Evolutionary conservation across 1,140 invertebrate species (phyloP), one percentile per base, ranked within the genome.

Genomic region (Tetragnatha versicolor): DNA sequence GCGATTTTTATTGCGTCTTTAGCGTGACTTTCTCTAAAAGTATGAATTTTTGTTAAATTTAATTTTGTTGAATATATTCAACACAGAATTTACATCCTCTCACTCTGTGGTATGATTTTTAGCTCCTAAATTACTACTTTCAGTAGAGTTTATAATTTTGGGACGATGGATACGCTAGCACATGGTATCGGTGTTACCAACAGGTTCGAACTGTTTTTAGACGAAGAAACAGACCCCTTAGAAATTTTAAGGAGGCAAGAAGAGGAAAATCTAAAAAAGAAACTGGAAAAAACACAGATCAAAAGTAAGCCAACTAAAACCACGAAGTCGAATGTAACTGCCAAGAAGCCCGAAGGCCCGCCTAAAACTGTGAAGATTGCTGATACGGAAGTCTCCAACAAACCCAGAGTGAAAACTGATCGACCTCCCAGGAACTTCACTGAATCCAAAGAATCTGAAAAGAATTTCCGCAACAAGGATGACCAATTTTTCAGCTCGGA

Each of bases 131-230:
- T n/a, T n/a, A n/a, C n/a, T n/a, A n/a, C n/a, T n/a, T n/a, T n/a
- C n/a, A n/a, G n/a, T n/a, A n/a, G n/a, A n/a, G n/a, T n/a, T n/a
- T n/a, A n/a, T n/a, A n/a, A n/a, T n/a, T n/a, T n/a, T n/a, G n/a
- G n/a, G n/a, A n/a, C n/a, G n/a, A n/a, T n/a, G n/a, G n/a, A n/a
- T n/a, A n/a, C n/a, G n/a, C n/a, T 77, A 65, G 20, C 73, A 55
- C 73, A 77, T 66, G 73, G 73, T 29, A 93, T 96, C 86, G 93
- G 93, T 82, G 91, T 95, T 81, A 91, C 90, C 83, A 97, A 97
- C 89, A 93, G 95, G 88, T 97, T 94, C 88, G 92, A 91, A 86
- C 90, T 96, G 86, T 95, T 95, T 86, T 90, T 95, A 85, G 89
- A 91, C 85, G 92, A 93, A 84, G 92, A 87, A 53, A 86, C 94